Evolutionary conservation across 2,797 vertebrate genomes (phyloP).

Genomic region (Rhinella marina): DNA sequence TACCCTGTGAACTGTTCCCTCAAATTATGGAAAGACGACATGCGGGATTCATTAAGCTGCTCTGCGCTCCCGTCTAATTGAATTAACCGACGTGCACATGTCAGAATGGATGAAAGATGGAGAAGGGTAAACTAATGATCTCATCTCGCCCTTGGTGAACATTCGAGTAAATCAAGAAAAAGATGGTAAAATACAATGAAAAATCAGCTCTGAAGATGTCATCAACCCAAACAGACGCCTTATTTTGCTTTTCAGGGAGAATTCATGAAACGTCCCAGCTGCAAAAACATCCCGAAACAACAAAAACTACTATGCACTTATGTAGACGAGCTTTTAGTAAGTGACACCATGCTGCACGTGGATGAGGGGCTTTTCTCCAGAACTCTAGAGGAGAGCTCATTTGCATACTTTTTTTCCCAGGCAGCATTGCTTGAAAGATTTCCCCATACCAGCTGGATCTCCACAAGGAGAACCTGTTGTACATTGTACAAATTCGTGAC

Average conservation of each 20-base stretch:
- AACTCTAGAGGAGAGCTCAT: neutral
- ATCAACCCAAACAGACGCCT: slow-evolving; percentile 33
- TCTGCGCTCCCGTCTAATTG: slow-evolving; percentile 51
- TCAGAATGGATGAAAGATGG: slow-evolving; percentile 65
- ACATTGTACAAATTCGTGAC: too few relatives aligned
- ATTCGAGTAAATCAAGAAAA: slow-evolving; percentile 56
- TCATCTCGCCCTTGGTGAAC: slow-evolving; percentile 63
- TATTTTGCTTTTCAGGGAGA: slow-evolving; percentile 35
- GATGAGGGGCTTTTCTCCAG: neutral
- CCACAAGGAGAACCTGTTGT: neutral
- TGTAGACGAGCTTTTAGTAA: neutral
- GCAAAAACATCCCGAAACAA: slow-evolving; percentile 21
- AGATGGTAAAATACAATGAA: slow-evolving; percentile 48
- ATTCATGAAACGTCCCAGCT: slow-evolving; percentile 44
- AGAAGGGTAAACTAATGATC: slow-evolving; percentile 66
- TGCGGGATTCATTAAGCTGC: slow-evolving; percentile 49
- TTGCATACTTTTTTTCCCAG: neutral
- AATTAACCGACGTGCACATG: slow-evolving; percentile 64
- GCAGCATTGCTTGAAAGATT: neutral
- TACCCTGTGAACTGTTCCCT: slow-evolving; percentile 59
- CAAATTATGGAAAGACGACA: slow-evolving; percentile 56
- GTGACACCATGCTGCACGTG: neutral
- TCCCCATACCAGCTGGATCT: neutral
- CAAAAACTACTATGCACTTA: neutral
- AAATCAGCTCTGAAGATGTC: slow-evolving; percentile 48